These are phyloP conservation scores for Chroicocephalus ridibundus DNA, from an alignment of 2,113 vertebrate species.

Conservation along the genomic window DNA sequence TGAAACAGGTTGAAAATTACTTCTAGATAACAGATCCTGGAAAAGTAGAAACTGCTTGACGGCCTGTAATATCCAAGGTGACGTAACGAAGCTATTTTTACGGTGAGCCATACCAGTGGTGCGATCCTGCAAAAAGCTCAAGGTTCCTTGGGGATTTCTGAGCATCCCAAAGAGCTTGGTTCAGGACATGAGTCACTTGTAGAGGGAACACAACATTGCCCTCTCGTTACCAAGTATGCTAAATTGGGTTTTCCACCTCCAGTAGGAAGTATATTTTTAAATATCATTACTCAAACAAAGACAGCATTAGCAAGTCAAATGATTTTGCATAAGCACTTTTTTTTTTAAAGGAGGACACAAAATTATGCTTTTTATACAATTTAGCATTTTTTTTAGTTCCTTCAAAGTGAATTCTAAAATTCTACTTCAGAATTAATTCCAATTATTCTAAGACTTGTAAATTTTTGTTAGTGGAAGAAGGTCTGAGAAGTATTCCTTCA, in stretches of 20 bases:
- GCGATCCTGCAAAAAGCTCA: neutral
- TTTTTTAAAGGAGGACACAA: neutral
- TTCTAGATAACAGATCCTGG: neutral
- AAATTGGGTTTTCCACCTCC: neutral
- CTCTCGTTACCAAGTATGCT: neutral
- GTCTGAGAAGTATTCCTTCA: neutral
- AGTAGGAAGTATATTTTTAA: constrained; percentile 13
- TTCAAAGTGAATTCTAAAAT: neutral
- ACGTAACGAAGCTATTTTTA: neutral
- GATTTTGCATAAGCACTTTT: neutral
- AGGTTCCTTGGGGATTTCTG: neutral
- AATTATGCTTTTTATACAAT: neutral
- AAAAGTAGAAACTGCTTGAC: neutral
- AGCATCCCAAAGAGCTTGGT: neutral
- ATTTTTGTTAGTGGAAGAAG: neutral
- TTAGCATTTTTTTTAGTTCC: neutral
- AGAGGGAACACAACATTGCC: neutral
- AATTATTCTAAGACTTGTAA: neutral
- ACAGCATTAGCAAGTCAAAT: constrained; percentile 18
- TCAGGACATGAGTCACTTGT: neutral
- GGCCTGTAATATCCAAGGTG: neutral
- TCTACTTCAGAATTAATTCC: neutral
- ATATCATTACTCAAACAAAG: constrained; percentile 8
- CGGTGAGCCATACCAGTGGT: neutral
- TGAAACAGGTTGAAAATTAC: neutral